Percentiles rank a stretch among this genome's conserved stretches.
These are phyloP conservation scores for Himalopsyche kuldschensis DNA, from an alignment of 2,888 invertebrate species.

Conservation along the genomic window DNA sequence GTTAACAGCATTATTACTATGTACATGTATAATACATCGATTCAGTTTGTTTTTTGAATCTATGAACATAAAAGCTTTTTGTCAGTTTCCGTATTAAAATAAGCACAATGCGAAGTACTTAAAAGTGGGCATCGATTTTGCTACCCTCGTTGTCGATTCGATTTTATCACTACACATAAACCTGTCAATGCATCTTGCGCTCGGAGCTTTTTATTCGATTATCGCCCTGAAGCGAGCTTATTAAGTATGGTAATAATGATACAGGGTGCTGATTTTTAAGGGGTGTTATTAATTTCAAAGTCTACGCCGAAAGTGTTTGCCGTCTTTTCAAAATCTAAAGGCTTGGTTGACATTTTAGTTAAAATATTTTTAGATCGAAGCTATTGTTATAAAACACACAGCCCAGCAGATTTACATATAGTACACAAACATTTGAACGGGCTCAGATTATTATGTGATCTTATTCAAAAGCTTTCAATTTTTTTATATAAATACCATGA, in stretches of 20 bases:
- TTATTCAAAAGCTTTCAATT: too few species aligned
- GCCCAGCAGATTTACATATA: too few species aligned
- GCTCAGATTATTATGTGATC: too few species aligned
- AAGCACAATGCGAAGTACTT: too few species aligned
- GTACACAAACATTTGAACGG: too few species aligned
- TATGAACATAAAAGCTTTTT: too few species aligned
- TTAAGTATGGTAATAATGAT: constrained; percentile 1
- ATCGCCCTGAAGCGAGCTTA: not conserved
- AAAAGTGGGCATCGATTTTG: not conserved
- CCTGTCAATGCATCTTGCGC: not conserved
- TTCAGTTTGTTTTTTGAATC: too few species aligned
- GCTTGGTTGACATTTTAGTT: not conserved
- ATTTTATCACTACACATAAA: not conserved
- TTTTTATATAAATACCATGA: too few species aligned
- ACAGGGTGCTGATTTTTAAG: not conserved
- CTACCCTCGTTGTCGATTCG: not conserved
- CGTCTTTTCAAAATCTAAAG: not conserved
- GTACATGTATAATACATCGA: too few species aligned
- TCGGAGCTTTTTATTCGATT: not conserved
- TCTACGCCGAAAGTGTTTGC: not conserved
- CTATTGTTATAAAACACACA: too few species aligned
- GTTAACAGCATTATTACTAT: too few species aligned
- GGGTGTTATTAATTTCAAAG: not conserved
- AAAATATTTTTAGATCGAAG: not conserved
- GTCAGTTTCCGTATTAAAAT: too few species aligned